Evolutionary conservation across 1,140 invertebrate species (phyloP), one percentile per base, ranked within the genome.

Genomic region (Notospermus geniculatus): DNA sequence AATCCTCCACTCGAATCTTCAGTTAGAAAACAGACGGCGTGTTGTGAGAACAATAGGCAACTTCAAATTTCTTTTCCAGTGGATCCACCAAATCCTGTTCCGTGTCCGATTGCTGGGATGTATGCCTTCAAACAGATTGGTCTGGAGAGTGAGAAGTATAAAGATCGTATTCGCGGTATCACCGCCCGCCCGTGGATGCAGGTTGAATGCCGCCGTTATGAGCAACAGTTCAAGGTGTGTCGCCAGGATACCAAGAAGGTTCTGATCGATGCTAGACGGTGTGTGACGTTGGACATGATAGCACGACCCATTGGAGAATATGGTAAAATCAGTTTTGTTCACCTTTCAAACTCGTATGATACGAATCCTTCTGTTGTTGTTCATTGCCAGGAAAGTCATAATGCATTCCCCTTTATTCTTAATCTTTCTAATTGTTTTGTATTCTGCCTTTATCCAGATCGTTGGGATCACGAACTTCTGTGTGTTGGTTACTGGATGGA

Each of bases 401-500:
- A n/a, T n/a, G n/a, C n/a, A n/a, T n/a, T n/a, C n/a, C n/a, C n/a
- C n/a, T n/a, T n/a, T n/a, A n/a, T n/a, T n/a, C n/a, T n/a, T n/a
- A n/a, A n/a, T n/a, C n/a, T 23, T 25, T 29, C 7, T 46, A 27
- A 39, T n/a, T 5, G 22, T 50, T n/a, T 46, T 32, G 17, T 22
- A 17, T 45, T 41, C 41, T 19, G 11, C 25, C 5, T 60, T n/a
- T 36, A 32, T 9, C 2, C 46, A 17, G 2, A 56, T 15, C 19
- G 4, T 57, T 45, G 23, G 15, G 96, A 98, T 86, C 95, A 97
- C 72, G 89, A 89, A 75, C 90, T 98, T 88, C 93, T 95, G 75
- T 98, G 96, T 79, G 95, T 98, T 71, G 96, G 95, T 1, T 98
- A 88, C 79, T 98, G 93, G 92, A 96, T 97, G 80, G 96, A 98